Evolutionary conservation across 2,113 vertebrate genomes (phyloP).

Genomic region (Copsychus sechellarum): DNA sequence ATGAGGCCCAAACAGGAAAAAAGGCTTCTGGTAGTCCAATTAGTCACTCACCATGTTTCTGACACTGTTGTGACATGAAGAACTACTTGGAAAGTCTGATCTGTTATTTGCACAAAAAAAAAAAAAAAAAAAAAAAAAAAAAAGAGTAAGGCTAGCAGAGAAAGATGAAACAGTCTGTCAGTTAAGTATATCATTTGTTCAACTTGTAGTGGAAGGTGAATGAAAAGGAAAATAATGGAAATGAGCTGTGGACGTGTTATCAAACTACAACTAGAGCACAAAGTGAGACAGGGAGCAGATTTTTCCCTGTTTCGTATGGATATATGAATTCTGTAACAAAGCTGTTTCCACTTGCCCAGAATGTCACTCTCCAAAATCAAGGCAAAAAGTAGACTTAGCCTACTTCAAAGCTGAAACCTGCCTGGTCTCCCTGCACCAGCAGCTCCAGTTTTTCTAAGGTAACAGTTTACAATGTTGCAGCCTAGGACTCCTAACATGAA

Average conservation of each 20-base stretch:
- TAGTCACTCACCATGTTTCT: background rate
- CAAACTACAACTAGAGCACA: background rate
- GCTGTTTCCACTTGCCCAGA: background rate
- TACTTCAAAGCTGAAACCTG: background rate
- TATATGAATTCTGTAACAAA: background rate
- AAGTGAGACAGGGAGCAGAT: background rate
- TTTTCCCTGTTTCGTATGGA: background rate
- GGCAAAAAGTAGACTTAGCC: background rate
- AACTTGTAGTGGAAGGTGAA: background rate
- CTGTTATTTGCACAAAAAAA: background rate
- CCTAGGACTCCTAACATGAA: background rate
- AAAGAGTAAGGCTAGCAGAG: background rate
- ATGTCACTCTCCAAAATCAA: background rate
- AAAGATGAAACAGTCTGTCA: background rate
- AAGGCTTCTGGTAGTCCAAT: background rate
- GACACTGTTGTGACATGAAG: background rate
- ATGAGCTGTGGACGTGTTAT: background rate
- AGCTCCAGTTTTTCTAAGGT: background rate
- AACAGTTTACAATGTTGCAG: background rate
- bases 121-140: background rate
- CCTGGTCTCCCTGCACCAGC: background rate
- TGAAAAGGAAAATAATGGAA: background rate
- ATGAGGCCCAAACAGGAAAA: background rate
- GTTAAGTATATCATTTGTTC: background rate
- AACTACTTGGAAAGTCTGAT: slow-evolving; percentile 1